Base-by-base conservation (phyloP, 2,113 vertebrate species). In the Hippocampus mohnikei region DNA sequence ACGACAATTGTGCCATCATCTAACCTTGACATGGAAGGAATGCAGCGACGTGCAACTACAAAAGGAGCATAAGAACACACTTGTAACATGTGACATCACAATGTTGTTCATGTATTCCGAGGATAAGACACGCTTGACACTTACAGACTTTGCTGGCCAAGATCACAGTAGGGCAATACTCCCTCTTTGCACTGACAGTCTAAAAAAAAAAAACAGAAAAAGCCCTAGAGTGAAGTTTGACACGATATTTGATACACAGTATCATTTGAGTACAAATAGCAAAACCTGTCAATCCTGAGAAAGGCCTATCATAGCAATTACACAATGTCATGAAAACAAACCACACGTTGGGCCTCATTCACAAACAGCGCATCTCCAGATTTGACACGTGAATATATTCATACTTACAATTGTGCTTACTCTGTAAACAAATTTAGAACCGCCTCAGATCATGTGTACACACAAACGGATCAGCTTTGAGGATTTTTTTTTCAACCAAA, bases 131-230 rank as follows among this genome's bases (percentile, higher is more conserved):
- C 11, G 66, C 29, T 76, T 23, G 10, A 50, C 37, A 93, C 95
- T 80, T 85, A 98, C 96, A 74, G 0, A 94, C 87, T 62, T 92
- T 95, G 90, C 96, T 98, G 77, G 96, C 95, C 25, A 89, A 91
- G 42, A 98, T 75, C 87, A 96, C 88, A 2, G 93, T 87, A 0
- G 96, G 96, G 67, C 97, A 98, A 16, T 93, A 89, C 1, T 2
- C 2, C 3, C 3, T 23, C 52, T 23, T n/a, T 1, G 2, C 8
- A 3, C 1, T 1, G 21, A 10, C 2, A 23, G 21, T 8, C 52
- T 55, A 10, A 55, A 55, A 10, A 10, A 10, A 55, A 23, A 55
- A 53, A 53, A 2, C 1, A n/a, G 15, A 53, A 21, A 52, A 2
- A 46, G 3, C 11, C 44, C 44, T 50, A 0, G 21, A 23, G 9